Percentiles rank a stretch among this genome's conserved stretches.
Conservation (phyloP, 1,140 invertebrate genomes). For the Eriosoma lanigerum region DNA sequence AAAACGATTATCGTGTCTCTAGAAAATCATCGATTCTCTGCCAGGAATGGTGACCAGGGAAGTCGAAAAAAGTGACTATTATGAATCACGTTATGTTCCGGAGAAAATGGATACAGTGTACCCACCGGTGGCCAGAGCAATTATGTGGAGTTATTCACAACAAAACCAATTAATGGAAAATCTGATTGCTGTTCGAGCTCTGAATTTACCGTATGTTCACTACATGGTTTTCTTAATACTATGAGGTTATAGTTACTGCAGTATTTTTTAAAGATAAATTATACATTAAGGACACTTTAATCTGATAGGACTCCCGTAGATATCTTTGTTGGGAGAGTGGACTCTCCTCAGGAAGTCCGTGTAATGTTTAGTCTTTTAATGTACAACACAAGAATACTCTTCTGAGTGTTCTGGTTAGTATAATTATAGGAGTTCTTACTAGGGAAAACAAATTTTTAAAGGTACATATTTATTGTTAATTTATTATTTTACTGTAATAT, state of each 20-base stretch:
- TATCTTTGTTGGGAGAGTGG: too few species aligned
- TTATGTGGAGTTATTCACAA: constrained; percentile 4
- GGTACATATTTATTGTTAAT: too few species aligned
- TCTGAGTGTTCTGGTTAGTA: too few species aligned
- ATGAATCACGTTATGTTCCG: constrained; percentile 57
- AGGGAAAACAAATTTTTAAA: too few species aligned
- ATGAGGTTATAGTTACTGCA: neutral
- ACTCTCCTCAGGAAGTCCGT: neutral
- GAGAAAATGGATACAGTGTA: constrained; percentile 60
- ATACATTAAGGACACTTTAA: too few species aligned
- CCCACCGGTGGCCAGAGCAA: constrained; percentile 63
- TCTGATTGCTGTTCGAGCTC: neutral
- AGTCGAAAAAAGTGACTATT: constrained; percentile 61
- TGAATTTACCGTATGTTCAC: constrained; percentile 17
- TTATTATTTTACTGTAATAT: too few species aligned
- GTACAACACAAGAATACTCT: neutral
- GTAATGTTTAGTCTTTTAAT: neutral
- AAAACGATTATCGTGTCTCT: neutral
- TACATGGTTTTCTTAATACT: neutral
- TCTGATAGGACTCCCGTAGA: too few species aligned
- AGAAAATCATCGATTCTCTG: constrained; percentile 14
- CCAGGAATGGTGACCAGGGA: constrained; percentile 62
- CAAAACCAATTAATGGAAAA: neutral
- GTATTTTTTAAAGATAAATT: neutral
- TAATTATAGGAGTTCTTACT: too few species aligned